Evolutionary conservation across 2,888 invertebrate species (phyloP).

Genomic region (Parnassius mnemosyne): DNA sequence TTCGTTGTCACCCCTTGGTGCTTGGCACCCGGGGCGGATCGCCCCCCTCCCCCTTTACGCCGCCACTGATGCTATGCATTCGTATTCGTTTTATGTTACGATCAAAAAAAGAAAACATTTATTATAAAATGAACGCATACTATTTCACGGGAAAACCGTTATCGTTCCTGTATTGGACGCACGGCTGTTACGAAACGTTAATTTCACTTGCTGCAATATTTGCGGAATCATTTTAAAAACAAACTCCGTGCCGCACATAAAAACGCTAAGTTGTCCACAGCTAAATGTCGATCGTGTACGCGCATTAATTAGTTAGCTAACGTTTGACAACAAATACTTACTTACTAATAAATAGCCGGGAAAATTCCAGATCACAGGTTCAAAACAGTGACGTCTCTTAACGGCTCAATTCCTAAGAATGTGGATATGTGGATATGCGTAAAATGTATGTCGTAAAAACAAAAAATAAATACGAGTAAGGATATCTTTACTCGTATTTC

Average conservation of each 20-base stretch:
- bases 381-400: constrained; percentile 34
- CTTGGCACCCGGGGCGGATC: no score
- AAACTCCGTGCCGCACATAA: constrained; percentile 57
- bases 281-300: constrained; percentile 52
- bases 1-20: no score
- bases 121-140: constrained; percentile 1
- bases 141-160: constrained; percentile 15
- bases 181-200: constrained; percentile 39
- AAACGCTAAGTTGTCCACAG: constrained; percentile 52
- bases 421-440: constrained; percentile 32
- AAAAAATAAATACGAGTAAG: no score
- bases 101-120: neutral
- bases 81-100: no score
- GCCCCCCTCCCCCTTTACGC: no score
- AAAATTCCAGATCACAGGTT: constrained; percentile 51
- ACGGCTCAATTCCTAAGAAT: constrained; percentile 33
- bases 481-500: no score
- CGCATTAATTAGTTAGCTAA: constrained; percentile 68
- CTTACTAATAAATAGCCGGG: constrained; percentile 36
- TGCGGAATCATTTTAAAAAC: constrained; percentile 60
- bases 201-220: constrained; percentile 48
- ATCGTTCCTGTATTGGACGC: constrained; percentile 15
- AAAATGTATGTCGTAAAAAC: constrained; percentile 5
- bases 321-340: constrained; percentile 52
- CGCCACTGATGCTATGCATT: no score